Evolutionary conservation across 2,113 vertebrate genomes (phyloP).

Genomic region (Myrmecobius fasciatus): DNA sequence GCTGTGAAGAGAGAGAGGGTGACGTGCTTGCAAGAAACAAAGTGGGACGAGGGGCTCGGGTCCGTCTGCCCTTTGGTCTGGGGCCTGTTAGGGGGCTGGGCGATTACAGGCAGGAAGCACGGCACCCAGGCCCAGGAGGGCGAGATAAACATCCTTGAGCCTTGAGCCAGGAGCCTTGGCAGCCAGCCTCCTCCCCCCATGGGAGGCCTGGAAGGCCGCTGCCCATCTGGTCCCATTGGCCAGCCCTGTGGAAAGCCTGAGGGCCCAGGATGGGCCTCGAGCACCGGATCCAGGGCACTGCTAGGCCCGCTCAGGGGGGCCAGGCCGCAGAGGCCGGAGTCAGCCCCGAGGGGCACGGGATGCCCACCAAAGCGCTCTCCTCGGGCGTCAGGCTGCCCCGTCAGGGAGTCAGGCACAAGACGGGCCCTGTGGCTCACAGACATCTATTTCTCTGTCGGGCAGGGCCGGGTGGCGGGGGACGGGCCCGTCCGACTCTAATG

Average conservation of each 20-base stretch:
- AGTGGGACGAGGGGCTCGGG: conserved; percentile 53
- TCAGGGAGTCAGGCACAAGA: conserved; percentile 63
- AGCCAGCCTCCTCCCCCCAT: conserved; percentile 75
- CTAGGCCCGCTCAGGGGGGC: conserved; percentile 57
- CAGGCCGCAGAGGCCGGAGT: rapidly evolving
- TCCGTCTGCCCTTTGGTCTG: conserved; percentile 52
- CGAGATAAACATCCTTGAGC: conserved; percentile 83
- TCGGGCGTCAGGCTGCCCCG: conserved; percentile 64
- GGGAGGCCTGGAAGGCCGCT: conserved; percentile 73
- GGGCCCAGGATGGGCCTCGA: conserved; percentile 32
- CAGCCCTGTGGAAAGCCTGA: conserved; percentile 70
- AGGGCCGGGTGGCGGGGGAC: conserved; percentile 38
- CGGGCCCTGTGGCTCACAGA: conserved; percentile 69
- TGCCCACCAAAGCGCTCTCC: not conserved
- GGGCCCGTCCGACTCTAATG: conserved; percentile 60
- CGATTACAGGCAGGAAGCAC: conserved; percentile 70
- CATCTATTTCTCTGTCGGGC: conserved; percentile 69
- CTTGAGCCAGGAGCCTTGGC: conserved; percentile 73
- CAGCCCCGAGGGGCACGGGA: too few species aligned
- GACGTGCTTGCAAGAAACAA: conserved; percentile 54
- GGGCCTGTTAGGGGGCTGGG: conserved; percentile 34
- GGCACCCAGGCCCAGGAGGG: conserved; percentile 76
- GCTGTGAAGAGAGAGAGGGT: not conserved
- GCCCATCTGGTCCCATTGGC: conserved; percentile 71
- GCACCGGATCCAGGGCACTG: conserved; percentile 72